phyloP scores from a whole-genome alignment of 2,797 vertebrate species.

The Avahi laniger region DNA sequence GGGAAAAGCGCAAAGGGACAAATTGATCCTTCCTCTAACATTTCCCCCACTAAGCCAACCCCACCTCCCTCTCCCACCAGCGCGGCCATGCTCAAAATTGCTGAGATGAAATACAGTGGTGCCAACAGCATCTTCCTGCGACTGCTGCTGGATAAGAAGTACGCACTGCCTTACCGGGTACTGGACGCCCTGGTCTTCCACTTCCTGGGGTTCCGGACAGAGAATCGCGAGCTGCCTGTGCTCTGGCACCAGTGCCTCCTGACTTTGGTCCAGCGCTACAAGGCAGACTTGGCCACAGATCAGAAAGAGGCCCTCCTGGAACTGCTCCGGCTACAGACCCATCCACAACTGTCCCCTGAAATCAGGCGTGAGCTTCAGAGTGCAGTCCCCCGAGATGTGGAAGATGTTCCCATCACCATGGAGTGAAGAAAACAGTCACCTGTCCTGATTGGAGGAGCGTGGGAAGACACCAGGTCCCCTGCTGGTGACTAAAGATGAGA shows the following conservation, averaged over 20 bases:
- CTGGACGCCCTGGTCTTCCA: constrained; percentile 96
- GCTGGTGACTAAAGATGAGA: neutral
- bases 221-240: constrained; percentile 93
- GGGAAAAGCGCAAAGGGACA: neutral
- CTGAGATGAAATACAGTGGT: constrained; percentile 97
- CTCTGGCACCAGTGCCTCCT: constrained; percentile 98
- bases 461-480: neutral
- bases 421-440: constrained; percentile 80
- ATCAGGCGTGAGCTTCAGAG: constrained; percentile 94
- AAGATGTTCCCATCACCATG: constrained; percentile 86
- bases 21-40: neutral
- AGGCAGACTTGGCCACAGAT: constrained; percentile 94
- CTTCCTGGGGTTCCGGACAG: constrained; percentile 94
- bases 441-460: neutral
- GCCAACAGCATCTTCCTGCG: constrained; percentile 99
- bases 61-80: constrained; percentile 79
- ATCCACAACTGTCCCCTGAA: constrained; percentile 90
- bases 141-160: constrained; percentile 97
- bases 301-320: constrained; percentile 95
- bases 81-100: constrained; percentile 96
- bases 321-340: constrained; percentile 93
- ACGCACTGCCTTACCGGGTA: constrained; percentile 98
- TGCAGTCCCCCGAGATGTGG: constrained; percentile 90
- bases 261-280: constrained; percentile 95
- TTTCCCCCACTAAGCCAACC: neutral